Conservation (phyloP, 1,140 invertebrate species). For the Drosophila erecta region DNA sequence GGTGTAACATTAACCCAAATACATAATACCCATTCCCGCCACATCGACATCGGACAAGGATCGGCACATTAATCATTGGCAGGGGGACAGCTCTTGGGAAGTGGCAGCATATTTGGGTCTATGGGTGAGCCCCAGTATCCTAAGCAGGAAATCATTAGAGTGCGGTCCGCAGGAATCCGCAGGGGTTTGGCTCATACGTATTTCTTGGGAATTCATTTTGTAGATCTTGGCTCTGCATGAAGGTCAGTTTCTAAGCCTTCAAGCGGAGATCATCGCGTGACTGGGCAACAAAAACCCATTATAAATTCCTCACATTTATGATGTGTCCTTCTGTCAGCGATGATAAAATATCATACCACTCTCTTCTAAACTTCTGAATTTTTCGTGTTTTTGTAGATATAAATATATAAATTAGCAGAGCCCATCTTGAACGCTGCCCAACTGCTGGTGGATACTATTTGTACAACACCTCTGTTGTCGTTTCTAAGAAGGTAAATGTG, state of each 20-base stretch:
- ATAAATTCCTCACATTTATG: not conserved
- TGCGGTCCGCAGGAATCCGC: slow-evolving; percentile 29
- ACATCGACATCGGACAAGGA: slow-evolving; percentile 56
- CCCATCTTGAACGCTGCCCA: no score
- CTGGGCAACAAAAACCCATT: not conserved
- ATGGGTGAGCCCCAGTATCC: slow-evolving; percentile 50
- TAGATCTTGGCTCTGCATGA: slow-evolving; percentile 3
- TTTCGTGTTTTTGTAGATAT: no score
- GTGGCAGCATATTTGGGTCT: slow-evolving; percentile 54
- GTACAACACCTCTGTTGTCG: not conserved
- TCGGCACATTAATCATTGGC: slow-evolving; percentile 51
- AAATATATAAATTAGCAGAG: no score
- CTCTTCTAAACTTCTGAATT: no score
- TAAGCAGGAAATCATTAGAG: slow-evolving; percentile 71
- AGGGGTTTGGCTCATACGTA: slow-evolving; percentile 31
- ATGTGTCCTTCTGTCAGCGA: not conserved
- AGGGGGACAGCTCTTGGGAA: slow-evolving; percentile 29
- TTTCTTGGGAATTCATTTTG: slow-evolving; percentile 28
- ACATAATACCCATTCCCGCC: slow-evolving; percentile 65
- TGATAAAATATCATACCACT: no score
- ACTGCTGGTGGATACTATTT: not conserved
- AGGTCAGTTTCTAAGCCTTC: slow-evolving; percentile 9
- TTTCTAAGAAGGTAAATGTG: not conserved
- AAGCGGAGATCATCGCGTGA: slow-evolving; percentile 8
- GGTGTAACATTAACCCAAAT: slow-evolving; percentile 82